Evolutionary conservation across 1,140 invertebrate species (phyloP).

Genomic region (Aphaenogaster rudis): DNA sequence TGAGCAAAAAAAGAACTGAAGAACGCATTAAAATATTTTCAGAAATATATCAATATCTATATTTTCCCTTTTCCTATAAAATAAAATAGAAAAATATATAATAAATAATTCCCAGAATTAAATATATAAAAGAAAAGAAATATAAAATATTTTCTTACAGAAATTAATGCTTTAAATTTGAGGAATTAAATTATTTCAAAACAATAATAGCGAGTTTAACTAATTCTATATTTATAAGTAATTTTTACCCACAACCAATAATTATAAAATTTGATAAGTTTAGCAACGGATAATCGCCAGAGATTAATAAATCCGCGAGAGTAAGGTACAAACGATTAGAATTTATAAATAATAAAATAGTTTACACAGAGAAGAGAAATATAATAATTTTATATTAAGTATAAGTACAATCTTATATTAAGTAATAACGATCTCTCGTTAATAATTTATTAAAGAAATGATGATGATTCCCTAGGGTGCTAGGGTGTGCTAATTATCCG

Average conservation of each 20-base stretch:
- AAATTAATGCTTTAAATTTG: background rate
- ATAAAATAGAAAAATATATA: background rate
- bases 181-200: background rate
- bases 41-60: background rate
- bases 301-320: background rate
- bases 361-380: background rate
- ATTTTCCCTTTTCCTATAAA: background rate
- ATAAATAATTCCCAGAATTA: background rate
- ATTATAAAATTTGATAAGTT: background rate
- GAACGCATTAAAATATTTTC: background rate
- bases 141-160: background rate
- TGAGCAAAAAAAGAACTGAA: background rate
- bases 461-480: background rate
- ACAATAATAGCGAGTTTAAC: background rate
- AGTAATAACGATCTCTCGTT: background rate
- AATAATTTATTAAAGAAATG: background rate
- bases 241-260: background rate
- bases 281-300: background rate
- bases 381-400: background rate
- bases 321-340: background rate
- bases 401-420: too few species aligned
- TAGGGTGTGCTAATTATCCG: constrained; percentile 26
- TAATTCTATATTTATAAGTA: background rate
- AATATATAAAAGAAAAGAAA: background rate
- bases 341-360: background rate